Evolutionary conservation across 2,888 invertebrate species (phyloP).

Genomic region (Villa cingulata): DNA sequence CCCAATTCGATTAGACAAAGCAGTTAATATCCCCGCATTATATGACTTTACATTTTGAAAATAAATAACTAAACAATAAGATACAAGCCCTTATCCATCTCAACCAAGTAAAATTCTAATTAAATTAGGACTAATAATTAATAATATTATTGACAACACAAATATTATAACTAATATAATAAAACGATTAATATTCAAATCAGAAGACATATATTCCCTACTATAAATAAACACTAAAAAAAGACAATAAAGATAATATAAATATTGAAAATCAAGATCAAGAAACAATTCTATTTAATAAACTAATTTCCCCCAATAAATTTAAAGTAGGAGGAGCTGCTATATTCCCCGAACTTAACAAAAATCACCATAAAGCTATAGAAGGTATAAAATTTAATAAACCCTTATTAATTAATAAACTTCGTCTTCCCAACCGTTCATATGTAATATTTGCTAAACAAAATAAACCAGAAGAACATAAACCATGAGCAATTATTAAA

Average conservation of each 20-base stretch:
- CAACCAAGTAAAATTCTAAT: conserved; percentile 58
- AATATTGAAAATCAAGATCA: conserved; percentile 40
- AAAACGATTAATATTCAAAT: conserved; percentile 48
- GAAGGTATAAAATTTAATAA: conserved; percentile 45
- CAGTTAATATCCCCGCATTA: conserved; percentile 58
- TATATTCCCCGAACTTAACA: conserved; percentile 49
- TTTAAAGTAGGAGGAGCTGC: conserved; percentile 53
- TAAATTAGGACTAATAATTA: conserved; percentile 56
- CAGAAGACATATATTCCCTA: conserved; percentile 46
- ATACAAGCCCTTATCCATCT: conserved; percentile 57
- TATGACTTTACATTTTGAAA: conserved; percentile 48
- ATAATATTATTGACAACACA: conserved; percentile 51
- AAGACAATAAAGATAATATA: conserved; percentile 43
- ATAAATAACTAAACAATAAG: conserved; percentile 50
- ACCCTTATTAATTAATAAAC: conserved; percentile 48
- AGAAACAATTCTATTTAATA: conserved; percentile 45
- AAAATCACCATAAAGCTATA: conserved; percentile 50
- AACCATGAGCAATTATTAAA: conserved; percentile 51
- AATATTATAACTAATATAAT: conserved; percentile 50
- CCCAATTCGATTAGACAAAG: conserved; percentile 58
- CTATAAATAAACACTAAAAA: conserved; percentile 53
- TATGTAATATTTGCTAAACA: conserved; percentile 50
- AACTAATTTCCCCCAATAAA: conserved; percentile 48
- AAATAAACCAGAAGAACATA: conserved; percentile 53
- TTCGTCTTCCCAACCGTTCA: conserved; percentile 47